Evolutionary conservation across 2,797 vertebrate species (phyloP), one percentile per base, ranked within the genome.

Genomic region (Synanceia verrucosa): DNA sequence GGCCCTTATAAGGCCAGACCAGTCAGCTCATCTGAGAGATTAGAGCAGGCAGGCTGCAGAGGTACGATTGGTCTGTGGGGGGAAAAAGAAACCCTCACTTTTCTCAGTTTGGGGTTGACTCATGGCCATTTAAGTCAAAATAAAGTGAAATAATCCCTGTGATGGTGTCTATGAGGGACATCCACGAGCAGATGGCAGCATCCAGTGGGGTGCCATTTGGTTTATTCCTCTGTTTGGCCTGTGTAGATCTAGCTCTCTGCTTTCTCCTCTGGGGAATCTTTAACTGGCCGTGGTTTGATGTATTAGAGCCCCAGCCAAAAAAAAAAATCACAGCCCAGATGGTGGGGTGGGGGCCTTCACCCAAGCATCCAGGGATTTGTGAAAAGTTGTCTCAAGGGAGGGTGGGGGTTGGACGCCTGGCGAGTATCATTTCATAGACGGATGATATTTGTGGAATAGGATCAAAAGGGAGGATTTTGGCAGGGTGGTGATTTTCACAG

Each of bases 401-500:
- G 53, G 47, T 16, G 47, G 65, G 55, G 60, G 64, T 66, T 41
- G 66, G 66, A 64, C 18, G 59, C 76, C 81, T 56, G 65, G 78
- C 7, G 51, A 70, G 67, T 76, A 41, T 86, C 31, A 21, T 80
- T 85, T 86, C 75, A 73, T 65, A 80, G 73, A 70, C 39, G 55
- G 65, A 82, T 47, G 80, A 89, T 82, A 67, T 62, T 81, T 73
- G 80, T 84, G 83, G 77, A 88, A 78, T 37, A 47, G 63, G 82
- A 87, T 90, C 83, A 91, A 79, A 91, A 59, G 65, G 44, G 60
- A 47, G 73, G 72, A 84, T 86, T 90, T 88, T 70, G 75, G 76
- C 78, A 31, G 8, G 83, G 78, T 50, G 4, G 65, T 65, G 67
- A 59, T 72, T 76, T 84, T 78, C 64, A 58, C 67, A 72, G 75